Base-by-base conservation (phyloP, 2,113 vertebrate genomes). In the Chaetodon trifascialis region DNA sequence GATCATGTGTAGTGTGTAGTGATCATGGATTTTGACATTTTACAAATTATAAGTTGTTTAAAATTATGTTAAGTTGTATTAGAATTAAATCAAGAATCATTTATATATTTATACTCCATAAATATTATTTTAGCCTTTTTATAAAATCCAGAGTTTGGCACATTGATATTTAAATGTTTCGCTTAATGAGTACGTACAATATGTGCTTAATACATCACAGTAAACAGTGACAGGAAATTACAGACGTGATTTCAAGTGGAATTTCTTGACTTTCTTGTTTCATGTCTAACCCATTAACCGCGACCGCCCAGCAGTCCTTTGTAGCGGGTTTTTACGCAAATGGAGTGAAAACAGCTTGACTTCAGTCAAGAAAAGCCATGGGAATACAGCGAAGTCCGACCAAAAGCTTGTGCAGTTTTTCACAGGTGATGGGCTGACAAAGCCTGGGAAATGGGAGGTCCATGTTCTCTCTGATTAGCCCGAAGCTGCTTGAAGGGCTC, bases 361-460 rank as follows among this genome's bases (percentile, higher is more conserved):
- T 79, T 79, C 83, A 73, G 70, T 88, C 80, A 76, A 23, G 11
- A 2, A 14, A 80, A 79, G 73, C 56, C 25, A 15, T 52, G 86
- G 84, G 71, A 77, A 80, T 70, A 69, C 54, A 56, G 40, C 21
- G 16, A 47, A 77, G 34, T 70, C 58, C 30, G 7, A 42, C 67
- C 63, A 58, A 74, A 30, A 49, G 84, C 72, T 44, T 56, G 54
- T 66, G 16, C 10, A 0, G 15, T 19, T 64, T 86, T 81, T 78
- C 60, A 73, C 51, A 76, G 71, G 75, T 88, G 68, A 81, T 60
- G 46, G 25, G 25, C 69, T 86, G 80, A 83, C 69, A 75, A 25
- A 80, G 21, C 11, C 36, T 25, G 42, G 58, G 70, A 71, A 56
- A 76, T 23, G 16, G 72, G 56, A 46, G 54, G 79, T 58, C 44